phyloP scores from a whole-genome alignment of 2,888 invertebrate genomes.

The Prionchulus punctatus region DNA sequence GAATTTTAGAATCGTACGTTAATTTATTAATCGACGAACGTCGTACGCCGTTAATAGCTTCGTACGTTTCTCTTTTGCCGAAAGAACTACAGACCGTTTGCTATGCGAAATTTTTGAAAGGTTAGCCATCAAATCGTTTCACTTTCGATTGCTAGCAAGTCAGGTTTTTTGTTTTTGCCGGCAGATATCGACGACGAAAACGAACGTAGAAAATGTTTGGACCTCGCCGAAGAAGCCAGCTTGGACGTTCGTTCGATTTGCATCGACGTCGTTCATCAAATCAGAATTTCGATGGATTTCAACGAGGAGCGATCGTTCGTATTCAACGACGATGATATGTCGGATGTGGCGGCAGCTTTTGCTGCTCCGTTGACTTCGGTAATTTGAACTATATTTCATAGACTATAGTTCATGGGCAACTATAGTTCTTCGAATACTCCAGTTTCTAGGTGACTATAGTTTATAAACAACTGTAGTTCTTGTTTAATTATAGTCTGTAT shows the following conservation, averaged over 20 bases:
- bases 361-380: too few relatives aligned
- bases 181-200: neutral
- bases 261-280: conserved; percentile 63
- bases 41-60: conserved; percentile 61
- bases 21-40: conserved; percentile 55
- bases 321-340: too few relatives aligned
- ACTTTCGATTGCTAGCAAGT: neutral
- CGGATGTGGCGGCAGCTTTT: too few relatives aligned
- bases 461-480: too few relatives aligned
- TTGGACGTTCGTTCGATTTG: conserved; percentile 70
- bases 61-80: conserved; percentile 64
- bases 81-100: conserved; percentile 42
- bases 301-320: too few relatives aligned
- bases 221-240: conserved; percentile 48
- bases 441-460: too few relatives aligned
- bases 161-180: neutral
- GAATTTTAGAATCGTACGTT: conserved; percentile 49
- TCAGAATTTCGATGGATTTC: conserved; percentile 33
- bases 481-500: too few relatives aligned
- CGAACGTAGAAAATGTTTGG: conserved; percentile 4
- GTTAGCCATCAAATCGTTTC: conserved; percentile 19
- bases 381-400: too few relatives aligned
- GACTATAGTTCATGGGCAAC: too few relatives aligned
- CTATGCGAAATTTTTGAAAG: conserved; percentile 37
- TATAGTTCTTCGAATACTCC: too few relatives aligned